Base-by-base conservation (phyloP, 2,113 vertebrate species). In the Callocephalon fimbriatum region DNA sequence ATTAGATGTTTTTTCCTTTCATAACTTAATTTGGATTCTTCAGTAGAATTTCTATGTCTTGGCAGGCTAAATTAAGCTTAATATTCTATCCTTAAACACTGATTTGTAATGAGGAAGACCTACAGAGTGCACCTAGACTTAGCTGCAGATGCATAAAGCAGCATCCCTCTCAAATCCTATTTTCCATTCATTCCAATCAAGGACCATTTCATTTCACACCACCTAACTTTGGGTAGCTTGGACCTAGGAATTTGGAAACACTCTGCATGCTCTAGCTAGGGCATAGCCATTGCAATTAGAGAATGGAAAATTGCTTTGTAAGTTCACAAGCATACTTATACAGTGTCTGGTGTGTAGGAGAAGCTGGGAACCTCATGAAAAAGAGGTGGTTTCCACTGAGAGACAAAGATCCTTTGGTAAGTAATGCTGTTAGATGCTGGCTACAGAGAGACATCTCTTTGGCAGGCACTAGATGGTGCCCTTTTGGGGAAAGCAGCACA, bases 401-500 rank as follows among this genome's bases (percentile, higher is more conserved):
- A 16, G 15, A n/a, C 19, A 35, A 87, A 42, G 38, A 47, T 68
- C 21, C 10, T 85, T 68, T 61, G 19, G 32, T 23, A 5, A 38
- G 18, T 38, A 59, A 27, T 48, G 20, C 50, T 81, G 32, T 56
- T 78, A 50, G n/a, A 10, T 63, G 35, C 26, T 66, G 70, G 26
- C 12, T 78, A 13, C 25, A 32, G 50, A 67, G 9, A 54, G 21
- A 48, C 0, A 4, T 21, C 45, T n/a, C 40, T 79, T 68, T 56
- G 35, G 26, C 35, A 56, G 67, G 20, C 8, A 8, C 6, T 1
- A 8, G 25, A 20, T 9, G 48, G 8, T 56, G 32, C 1, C 35
- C 40, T 50, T 53, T 70, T 77, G 45, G 42, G 45, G 29, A 81
- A 45, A 50, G 29, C 18, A 59, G 19, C 1, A 1, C 0, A 0